Evolutionary conservation across 2,113 vertebrate species (phyloP).

Genomic region (Cavia aperea): DNA sequence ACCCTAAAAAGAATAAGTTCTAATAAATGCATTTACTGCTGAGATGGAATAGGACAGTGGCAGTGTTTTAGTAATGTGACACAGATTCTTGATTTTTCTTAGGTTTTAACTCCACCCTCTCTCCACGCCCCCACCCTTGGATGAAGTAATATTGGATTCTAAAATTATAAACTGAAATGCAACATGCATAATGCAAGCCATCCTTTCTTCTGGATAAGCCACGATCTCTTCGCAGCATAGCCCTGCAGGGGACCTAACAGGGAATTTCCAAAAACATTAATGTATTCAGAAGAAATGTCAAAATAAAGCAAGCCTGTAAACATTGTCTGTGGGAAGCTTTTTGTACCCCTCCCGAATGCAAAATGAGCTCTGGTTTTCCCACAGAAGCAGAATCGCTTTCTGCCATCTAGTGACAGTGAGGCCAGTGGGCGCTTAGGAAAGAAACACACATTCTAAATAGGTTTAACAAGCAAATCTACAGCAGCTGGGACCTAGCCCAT

Average conservation of each 20-base stretch:
- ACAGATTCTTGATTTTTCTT: constrained; percentile 40
- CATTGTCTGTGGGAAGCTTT: constrained; percentile 68
- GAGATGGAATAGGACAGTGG: constrained; percentile 17
- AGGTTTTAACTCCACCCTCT: constrained; percentile 37
- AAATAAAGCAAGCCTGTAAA: constrained; percentile 71
- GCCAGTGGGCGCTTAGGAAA: constrained; percentile 52
- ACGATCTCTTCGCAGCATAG: constrained; percentile 58
- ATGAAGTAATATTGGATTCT: constrained; percentile 52
- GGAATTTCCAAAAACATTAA: constrained; percentile 73
- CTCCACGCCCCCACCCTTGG: neutral
- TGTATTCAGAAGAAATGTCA: constrained; percentile 71
- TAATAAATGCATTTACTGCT: constrained; percentile 22
- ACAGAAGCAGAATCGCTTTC: constrained; percentile 66
- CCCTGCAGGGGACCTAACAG: constrained; percentile 67
- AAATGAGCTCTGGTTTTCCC: constrained; percentile 60
- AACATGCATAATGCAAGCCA: constrained; percentile 56
- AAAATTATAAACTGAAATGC: constrained; percentile 63
- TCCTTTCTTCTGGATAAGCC: constrained; percentile 58
- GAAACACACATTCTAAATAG: constrained; percentile 47
- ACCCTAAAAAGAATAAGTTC: constrained; percentile 39
- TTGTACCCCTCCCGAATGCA: constrained; percentile 57
- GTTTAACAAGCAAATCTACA: neutral
- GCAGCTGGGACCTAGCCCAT: neutral
- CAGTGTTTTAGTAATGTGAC: constrained; percentile 25
- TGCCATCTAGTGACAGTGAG: constrained; percentile 72